Percentiles rank a stretch among this genome's conserved stretches.
Evolutionary conservation across 2,113 vertebrate species (phyloP).

Genomic region (Xyliphius kryptos): DNA sequence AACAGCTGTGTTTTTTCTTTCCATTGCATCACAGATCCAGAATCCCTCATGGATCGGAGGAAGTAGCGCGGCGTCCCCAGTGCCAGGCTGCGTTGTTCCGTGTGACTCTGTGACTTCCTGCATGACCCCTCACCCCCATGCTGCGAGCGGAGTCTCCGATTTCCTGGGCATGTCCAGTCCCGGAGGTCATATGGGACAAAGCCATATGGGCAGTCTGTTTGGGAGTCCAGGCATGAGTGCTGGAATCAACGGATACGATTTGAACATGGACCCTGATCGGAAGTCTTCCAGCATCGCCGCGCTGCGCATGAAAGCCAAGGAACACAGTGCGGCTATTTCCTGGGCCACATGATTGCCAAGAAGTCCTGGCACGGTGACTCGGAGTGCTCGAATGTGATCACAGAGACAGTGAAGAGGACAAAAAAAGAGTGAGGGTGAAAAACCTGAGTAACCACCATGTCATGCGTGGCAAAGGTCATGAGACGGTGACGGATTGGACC

Average conservation of each 20-base stretch:
- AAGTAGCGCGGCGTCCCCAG: slow-evolving; percentile 79
- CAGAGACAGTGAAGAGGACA: no score
- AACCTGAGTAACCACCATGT: no score
- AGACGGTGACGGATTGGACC: no score
- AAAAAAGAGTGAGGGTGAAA: no score
- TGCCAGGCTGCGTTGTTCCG: slow-evolving; percentile 90
- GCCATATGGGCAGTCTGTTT: slow-evolving; percentile 91
- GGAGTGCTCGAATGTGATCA: no score
- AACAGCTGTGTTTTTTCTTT: not conserved
- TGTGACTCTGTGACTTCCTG: slow-evolving; percentile 90
- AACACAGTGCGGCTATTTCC: slow-evolving; percentile 98
- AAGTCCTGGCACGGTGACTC: no score
- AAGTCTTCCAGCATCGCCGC: slow-evolving; percentile 96
- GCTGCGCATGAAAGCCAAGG: slow-evolving; percentile 97
- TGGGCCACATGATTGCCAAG: slow-evolving; percentile 95
- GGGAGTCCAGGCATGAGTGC: slow-evolving; percentile 76
- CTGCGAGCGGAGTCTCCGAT: slow-evolving; percentile 79
- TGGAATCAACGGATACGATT: slow-evolving; percentile 86
- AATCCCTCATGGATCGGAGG: slow-evolving; percentile 93
- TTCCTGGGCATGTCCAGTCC: slow-evolving; percentile 81
- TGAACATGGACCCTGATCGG: slow-evolving; percentile 92
- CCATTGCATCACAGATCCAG: slow-evolving; percentile 80
- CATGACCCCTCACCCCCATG: slow-evolving; percentile 93
- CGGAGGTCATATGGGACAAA: slow-evolving; percentile 82
- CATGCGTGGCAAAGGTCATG: no score